Percentiles rank a stretch among this genome's conserved stretches.
These are phyloP conservation scores for Meteorus cinctellus DNA, from an alignment of 2,888 invertebrate species.

Conservation along the genomic window DNA sequence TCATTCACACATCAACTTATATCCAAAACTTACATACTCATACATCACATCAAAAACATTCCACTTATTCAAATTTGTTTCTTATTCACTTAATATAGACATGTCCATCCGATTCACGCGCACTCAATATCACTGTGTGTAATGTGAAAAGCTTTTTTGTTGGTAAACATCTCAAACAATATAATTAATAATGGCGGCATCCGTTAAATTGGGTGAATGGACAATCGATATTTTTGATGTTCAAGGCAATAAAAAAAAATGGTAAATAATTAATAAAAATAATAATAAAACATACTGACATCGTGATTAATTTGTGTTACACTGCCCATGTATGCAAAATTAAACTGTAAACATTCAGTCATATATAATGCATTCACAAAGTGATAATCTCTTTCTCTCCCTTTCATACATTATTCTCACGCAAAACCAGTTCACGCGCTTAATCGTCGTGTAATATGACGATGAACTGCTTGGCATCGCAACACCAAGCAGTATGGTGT, in stretches of 20 bases:
- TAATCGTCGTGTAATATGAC: slow-evolving; percentile 27
- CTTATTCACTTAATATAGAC: slow-evolving; percentile 28
- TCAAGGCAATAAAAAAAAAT: slow-evolving; percentile 34
- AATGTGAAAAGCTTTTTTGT: background rate
- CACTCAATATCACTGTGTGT: slow-evolving; percentile 24
- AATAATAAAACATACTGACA: slow-evolving; percentile 27
- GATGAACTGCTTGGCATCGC: slow-evolving; percentile 29
- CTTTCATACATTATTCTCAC: slow-evolving; percentile 33
- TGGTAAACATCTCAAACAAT: slow-evolving; percentile 23
- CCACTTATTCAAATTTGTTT: slow-evolving; percentile 27
- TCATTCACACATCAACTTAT: slow-evolving; percentile 44
- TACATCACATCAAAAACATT: slow-evolving; percentile 36
- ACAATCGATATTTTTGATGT: slow-evolving; percentile 17
- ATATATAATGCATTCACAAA: slow-evolving; percentile 36
- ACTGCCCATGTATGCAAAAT: slow-evolving; percentile 18
- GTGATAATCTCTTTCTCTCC: slow-evolving; percentile 17
- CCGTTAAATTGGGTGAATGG: slow-evolving; percentile 13
- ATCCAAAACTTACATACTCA: slow-evolving; percentile 45
- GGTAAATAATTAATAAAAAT: slow-evolving; percentile 13
- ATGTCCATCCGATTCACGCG: slow-evolving; percentile 33
- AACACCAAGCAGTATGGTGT: slow-evolving; percentile 26
- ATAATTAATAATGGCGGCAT: slow-evolving; percentile 25
- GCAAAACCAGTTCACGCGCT: slow-evolving; percentile 34
- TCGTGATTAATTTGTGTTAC: slow-evolving; percentile 8
- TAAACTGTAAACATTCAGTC: slow-evolving; percentile 34